Evolutionary conservation across 2,797 vertebrate genomes (phyloP).

Genomic region (Enteromius paludinosus): DNA sequence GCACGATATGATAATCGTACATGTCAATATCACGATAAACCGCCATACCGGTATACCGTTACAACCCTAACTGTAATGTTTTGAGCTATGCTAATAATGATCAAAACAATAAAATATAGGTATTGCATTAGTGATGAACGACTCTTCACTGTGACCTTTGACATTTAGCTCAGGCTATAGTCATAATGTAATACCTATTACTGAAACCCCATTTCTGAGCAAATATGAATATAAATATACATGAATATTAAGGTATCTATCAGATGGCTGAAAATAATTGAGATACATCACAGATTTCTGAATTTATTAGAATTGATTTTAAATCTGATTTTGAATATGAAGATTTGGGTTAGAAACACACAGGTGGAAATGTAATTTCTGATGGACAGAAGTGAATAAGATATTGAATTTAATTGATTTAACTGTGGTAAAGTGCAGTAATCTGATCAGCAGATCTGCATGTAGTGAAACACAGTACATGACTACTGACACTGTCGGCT

Average conservation of each 20-base stretch:
- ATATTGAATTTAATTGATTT: slow-evolving; percentile 67
- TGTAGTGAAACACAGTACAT: slow-evolving; percentile 40
- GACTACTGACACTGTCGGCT: slow-evolving; percentile 36
- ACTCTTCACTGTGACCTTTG: neutral
- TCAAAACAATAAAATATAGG: neutral
- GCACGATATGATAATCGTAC: too few species aligned
- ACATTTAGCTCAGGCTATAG: neutral
- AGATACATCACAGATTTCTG: neutral
- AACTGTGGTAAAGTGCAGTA: slow-evolving; percentile 64
- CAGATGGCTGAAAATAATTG: neutral
- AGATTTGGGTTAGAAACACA: neutral
- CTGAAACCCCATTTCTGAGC: neutral
- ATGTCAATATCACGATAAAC: too few species aligned
- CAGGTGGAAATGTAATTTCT: neutral
- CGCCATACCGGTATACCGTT: neutral
- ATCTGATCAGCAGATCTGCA: slow-evolving; percentile 67
- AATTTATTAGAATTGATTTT: neutral
- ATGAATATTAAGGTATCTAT: neutral
- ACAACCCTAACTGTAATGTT: neutral
- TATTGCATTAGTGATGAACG: too few species aligned
- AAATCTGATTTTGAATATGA: neutral
- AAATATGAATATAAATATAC: too few species aligned
- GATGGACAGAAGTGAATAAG: neutral
- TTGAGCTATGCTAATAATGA: neutral
- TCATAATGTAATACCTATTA: neutral